phyloP scores from a whole-genome alignment of 2,888 invertebrate species.

The Cynaeus angustus region DNA sequence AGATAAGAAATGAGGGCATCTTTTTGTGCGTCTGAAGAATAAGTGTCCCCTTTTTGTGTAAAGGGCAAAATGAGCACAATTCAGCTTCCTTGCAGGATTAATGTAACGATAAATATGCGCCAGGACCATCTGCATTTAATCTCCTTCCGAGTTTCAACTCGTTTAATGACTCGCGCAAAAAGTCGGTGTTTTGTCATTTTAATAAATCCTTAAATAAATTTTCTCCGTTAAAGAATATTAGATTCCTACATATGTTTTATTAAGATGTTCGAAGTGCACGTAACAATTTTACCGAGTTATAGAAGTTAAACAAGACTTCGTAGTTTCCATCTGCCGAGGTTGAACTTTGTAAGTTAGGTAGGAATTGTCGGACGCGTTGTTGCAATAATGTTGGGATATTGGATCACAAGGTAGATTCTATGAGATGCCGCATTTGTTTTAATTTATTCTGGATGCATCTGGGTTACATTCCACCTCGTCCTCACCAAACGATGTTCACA shows the following conservation, averaged over 20 bases:
- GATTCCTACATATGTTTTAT: conserved; percentile 11
- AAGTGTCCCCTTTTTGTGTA: conserved; percentile 14
- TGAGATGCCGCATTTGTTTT: background rate
- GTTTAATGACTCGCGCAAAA: conserved; percentile 38
- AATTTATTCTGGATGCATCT: background rate
- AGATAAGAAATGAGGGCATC: conserved; percentile 42
- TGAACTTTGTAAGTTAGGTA: conserved; percentile 10
- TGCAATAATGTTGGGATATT: conserved; percentile 31
- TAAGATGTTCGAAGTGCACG: conserved; percentile 11
- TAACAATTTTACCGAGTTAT: conserved; percentile 10
- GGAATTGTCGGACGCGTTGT: conserved; percentile 19
- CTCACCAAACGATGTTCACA: too few species aligned
- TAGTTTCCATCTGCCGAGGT: conserved; percentile 15
- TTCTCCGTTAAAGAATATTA: background rate
- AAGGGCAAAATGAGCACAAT: conserved; percentile 28
- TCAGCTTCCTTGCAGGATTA: conserved; percentile 44
- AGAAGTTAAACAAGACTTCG: conserved; percentile 22
- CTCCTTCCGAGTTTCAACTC: conserved; percentile 42
- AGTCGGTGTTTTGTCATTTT: conserved; percentile 22
- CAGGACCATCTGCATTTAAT: conserved; percentile 54
- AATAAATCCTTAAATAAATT: conserved; percentile 12
- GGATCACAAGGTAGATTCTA: conserved; percentile 10
- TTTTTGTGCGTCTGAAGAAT: conserved; percentile 32
- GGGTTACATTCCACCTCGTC: too few species aligned
- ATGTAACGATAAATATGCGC: conserved; percentile 52